phyloP scores from a whole-genome alignment of 2,888 invertebrate genomes.

The Dysmachus trigonus region DNA sequence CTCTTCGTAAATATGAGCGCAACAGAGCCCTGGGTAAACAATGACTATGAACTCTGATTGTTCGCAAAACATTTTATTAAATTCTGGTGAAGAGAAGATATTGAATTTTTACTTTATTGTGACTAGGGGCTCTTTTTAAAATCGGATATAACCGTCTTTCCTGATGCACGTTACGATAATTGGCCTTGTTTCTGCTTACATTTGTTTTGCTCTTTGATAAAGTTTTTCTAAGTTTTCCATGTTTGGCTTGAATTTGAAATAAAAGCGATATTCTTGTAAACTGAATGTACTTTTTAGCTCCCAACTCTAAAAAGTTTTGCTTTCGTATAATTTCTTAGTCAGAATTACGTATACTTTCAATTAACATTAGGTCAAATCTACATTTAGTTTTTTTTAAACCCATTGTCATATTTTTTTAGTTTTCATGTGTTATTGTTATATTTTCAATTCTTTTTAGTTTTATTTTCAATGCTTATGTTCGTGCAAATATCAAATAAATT shows the following conservation, averaged over 20 bases:
- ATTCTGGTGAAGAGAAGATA: not conserved
- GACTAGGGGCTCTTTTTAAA: not conserved
- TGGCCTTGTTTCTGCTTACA: not conserved
- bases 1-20: not conserved
- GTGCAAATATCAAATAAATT: too few species aligned
- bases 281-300: too few species aligned
- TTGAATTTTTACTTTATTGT: not conserved
- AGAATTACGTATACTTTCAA: too few species aligned
- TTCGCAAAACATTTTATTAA: not conserved
- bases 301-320: too few species aligned
- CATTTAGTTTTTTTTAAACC: too few species aligned
- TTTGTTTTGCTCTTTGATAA: not conserved
- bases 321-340: too few species aligned
- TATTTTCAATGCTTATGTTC: too few species aligned
- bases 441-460: too few species aligned
- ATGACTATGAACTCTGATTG: not conserved
- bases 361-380: too few species aligned
- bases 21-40: not conserved
- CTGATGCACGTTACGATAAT: not conserved
- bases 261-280: too few species aligned
- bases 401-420: too few species aligned
- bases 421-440: too few species aligned
- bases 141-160: not conserved
- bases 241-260: not conserved
- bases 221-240: not conserved